Evolutionary conservation across 2,113 vertebrate species (phyloP).

Genomic region (Pelecanoides urinatrix): DNA sequence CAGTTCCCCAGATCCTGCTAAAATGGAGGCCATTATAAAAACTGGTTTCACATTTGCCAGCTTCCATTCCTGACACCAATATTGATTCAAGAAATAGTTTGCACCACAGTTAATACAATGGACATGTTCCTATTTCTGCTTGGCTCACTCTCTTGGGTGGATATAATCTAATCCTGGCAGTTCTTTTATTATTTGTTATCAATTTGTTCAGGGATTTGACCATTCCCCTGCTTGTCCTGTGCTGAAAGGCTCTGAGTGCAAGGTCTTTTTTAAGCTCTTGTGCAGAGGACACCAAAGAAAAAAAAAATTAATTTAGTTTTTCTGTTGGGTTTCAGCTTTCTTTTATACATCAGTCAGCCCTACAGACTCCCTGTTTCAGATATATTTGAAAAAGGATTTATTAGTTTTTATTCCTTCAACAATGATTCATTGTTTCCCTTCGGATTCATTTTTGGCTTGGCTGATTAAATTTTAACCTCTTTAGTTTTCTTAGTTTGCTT

Average conservation of each 20-base stretch:
- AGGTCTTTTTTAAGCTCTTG: neutral
- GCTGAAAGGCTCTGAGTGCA: neutral
- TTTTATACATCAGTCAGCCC: neutral
- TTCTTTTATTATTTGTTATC: neutral
- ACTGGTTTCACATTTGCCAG: neutral
- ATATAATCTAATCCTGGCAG: neutral
- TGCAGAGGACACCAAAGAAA: neutral
- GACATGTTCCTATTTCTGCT: neutral
- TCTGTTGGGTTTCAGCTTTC: neutral
- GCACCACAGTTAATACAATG: neutral
- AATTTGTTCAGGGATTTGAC: neutral
- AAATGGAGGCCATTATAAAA: neutral
- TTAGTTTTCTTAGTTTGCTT: neutral
- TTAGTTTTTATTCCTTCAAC: neutral
- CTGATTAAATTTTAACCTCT: neutral
- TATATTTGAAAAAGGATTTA: neutral
- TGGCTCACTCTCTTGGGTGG: neutral
- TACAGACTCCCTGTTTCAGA: neutral
- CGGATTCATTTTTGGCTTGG: neutral
- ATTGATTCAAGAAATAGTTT: neutral
- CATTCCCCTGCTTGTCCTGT: rapidly evolving
- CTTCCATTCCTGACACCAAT: neutral
- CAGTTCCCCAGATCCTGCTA: neutral
- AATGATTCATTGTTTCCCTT: neutral
- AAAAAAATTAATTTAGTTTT: neutral